Evolutionary conservation across 2,113 vertebrate genomes (phyloP).

Genomic region (Acanthisitta chloris): DNA sequence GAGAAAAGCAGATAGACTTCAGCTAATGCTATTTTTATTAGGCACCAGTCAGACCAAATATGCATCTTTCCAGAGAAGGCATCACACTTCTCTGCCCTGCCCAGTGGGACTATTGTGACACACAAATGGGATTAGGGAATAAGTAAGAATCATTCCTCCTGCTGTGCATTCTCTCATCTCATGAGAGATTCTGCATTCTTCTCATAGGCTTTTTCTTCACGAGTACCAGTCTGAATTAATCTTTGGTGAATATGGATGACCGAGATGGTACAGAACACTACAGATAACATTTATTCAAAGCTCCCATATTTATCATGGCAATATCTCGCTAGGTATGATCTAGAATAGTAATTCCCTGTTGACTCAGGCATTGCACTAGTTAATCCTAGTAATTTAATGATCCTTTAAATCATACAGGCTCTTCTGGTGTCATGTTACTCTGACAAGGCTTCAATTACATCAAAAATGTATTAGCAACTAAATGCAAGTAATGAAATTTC

Average conservation of each 20-base stretch:
- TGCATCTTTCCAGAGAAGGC: background rate
- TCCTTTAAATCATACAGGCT: background rate
- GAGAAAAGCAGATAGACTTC: background rate
- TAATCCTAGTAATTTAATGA: background rate
- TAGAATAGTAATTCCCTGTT: background rate
- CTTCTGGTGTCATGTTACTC: background rate
- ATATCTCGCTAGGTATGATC: background rate
- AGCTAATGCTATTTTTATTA: background rate
- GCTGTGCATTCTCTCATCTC: background rate
- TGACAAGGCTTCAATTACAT: background rate
- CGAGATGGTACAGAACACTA: background rate
- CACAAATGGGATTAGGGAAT: background rate
- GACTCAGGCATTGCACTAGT: background rate
- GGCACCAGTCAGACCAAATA: background rate
- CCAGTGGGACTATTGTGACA: background rate
- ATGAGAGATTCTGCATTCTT: background rate
- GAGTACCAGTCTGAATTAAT: background rate
- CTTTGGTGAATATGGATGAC: background rate
- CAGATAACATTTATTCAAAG: background rate
- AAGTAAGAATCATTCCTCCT: background rate
- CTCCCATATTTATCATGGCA: background rate
- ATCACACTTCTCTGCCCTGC: background rate
- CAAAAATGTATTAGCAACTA: background rate
- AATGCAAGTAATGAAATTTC: background rate
- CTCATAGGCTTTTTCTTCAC: background rate